Conservation (phyloP, 1,140 invertebrate genomes). For the Solen grandis region DNA sequence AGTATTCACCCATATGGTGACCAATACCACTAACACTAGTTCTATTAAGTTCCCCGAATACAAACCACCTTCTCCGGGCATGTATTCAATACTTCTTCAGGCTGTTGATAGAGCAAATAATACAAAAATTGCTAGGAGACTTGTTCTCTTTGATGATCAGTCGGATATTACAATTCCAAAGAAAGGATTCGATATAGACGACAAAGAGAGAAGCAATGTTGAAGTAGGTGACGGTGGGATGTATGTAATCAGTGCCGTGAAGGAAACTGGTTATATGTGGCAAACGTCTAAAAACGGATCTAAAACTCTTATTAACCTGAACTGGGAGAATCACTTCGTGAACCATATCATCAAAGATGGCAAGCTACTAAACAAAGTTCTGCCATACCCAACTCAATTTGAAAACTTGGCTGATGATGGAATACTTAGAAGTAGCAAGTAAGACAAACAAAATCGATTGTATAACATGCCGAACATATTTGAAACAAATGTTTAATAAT, state of each 20-base stretch:
- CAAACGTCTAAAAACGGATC: slow-evolving; percentile 19
- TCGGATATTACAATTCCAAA: slow-evolving; percentile 84
- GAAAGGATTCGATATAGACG: background rate
- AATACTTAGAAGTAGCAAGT: slow-evolving; percentile 30
- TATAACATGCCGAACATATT: too few species aligned
- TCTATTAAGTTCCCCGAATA: background rate
- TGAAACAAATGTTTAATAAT: too few species aligned
- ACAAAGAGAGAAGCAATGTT: background rate
- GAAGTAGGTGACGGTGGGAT: slow-evolving; percentile 22
- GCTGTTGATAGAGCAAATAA: slow-evolving; percentile 59
- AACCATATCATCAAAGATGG: slow-evolving; percentile 21
- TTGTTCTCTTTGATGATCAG: slow-evolving; percentile 58
- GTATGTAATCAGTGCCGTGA: slow-evolving; percentile 27
- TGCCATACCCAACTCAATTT: slow-evolving; percentile 25
- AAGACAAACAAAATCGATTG: slow-evolving; percentile 1
- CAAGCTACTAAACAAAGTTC: slow-evolving; percentile 12
- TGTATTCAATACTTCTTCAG: slow-evolving; percentile 53
- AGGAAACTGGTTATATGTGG: slow-evolving; percentile 45
- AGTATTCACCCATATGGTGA: too few species aligned
- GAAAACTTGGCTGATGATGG: background rate
- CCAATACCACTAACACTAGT: slow-evolving; percentile 6
- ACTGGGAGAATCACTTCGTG: slow-evolving; percentile 28
- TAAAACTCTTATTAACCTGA: background rate
- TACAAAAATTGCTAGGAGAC: slow-evolving; percentile 38
- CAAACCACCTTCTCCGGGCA: slow-evolving; percentile 1